Evolutionary conservation across 2,113 vertebrate genomes (phyloP), one percentile per base, ranked within the genome.

Genomic region (Callocephalon fimbriatum): DNA sequence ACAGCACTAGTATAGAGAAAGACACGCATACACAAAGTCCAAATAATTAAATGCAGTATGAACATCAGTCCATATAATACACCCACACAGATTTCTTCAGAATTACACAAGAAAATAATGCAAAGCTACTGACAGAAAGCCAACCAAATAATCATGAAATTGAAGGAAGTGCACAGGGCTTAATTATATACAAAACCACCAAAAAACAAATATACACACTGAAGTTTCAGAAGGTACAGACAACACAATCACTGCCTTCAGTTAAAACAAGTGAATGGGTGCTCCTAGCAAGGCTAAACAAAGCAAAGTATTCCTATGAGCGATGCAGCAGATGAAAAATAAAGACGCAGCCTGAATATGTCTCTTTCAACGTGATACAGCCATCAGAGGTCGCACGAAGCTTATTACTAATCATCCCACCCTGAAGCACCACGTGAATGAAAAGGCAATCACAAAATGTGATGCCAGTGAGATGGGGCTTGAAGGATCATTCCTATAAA

Each of bases 361-460:
- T 38, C 80, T 78, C 62, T 93, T 63, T 90, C 82, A 84, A 32
- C 72, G 25, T 77, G 79, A 95, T 50, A 86, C 22, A 95, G 83
- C 50, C 86, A 90, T 93, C 82, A 88, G 42, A 86, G 23, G 61
- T 47, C 94, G 59, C 79, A 74, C 22, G 68, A 92, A 92, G 77
- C 84, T 96, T 78, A 91, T 95, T 93, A 87, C 86, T 29, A 78
- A 87, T 61, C 91, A 96, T 87, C 87, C 65, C 84, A 95, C 91
- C 93, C 87, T 93, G 81, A 95, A 89, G 62, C 1, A 79, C 56
- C 65, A 75, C 0, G 3, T 68, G 93, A 94, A 85, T 40, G 70
- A 94, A 95, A 96, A 95, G 56, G 65, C 90, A 96, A 93, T 95
- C 65, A 58, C 29, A 11, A 42, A 72, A 72, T 2, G 1, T 22